phyloP scores from a whole-genome alignment of 2,113 vertebrate species.

The Sialia sialis region DNA sequence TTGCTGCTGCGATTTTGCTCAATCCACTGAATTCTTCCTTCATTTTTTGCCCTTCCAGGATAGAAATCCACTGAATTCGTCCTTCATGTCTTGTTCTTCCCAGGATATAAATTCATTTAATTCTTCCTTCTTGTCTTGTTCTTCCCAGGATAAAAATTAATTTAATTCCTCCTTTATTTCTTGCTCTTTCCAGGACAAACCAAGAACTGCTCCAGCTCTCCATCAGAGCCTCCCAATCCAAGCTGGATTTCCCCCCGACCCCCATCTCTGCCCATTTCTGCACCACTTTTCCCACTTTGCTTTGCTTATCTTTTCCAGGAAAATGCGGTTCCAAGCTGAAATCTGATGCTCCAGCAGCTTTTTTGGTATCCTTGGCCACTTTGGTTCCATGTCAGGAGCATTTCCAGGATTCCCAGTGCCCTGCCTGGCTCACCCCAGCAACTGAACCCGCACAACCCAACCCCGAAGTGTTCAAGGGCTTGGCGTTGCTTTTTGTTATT shows the following conservation, averaged over 20 bases:
- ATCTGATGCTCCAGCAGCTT: not conserved
- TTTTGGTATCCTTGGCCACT: not conserved
- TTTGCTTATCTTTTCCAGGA: not conserved
- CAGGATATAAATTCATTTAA: too few species aligned
- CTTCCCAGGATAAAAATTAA: too few species aligned
- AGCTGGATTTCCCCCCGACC: not conserved
- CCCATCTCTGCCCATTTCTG: not conserved
- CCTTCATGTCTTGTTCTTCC: fast-evolving
- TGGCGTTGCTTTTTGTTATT: not conserved
- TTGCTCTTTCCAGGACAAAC: fast-evolving
- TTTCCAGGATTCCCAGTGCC: not conserved
- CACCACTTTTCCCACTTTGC: fast-evolving
- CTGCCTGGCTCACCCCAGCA: not conserved
- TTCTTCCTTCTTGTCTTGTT: fast-evolving
- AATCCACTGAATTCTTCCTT: not conserved
- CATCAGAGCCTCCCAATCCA: not conserved
- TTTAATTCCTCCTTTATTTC: fast-evolving
- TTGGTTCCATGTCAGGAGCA: fast-evolving
- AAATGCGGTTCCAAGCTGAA: not conserved
- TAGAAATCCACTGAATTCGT: not conserved
- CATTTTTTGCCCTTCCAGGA: fast-evolving
- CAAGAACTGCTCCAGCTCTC: not conserved
- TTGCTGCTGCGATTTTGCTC: not conserved
- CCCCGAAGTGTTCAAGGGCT: not conserved
- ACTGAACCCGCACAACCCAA: not conserved